Percentiles rank a stretch among this genome's conserved stretches.
These are phyloP conservation scores for Noctua janthina DNA, from an alignment of 2,888 invertebrate species.

Conservation along the genomic window DNA sequence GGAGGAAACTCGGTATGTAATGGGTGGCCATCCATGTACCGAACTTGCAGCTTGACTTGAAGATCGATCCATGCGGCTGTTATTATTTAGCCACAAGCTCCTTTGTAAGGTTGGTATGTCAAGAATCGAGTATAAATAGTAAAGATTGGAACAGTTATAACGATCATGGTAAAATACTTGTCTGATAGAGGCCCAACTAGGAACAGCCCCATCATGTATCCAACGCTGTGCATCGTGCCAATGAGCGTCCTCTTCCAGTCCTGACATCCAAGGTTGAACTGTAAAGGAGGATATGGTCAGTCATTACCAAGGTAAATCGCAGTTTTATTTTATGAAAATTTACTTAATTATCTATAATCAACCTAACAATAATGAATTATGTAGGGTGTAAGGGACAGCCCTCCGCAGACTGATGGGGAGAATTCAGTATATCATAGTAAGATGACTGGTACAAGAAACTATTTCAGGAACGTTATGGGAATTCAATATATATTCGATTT, in stretches of 20 bases:
- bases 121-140: neutral
- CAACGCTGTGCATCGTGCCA: slow-evolving; percentile 87
- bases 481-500: too few species aligned
- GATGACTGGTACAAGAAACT: too few species aligned
- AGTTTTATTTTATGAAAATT: neutral
- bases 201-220: slow-evolving; percentile 88
- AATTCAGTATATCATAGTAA: too few species aligned
- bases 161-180: slow-evolving; percentile 42
- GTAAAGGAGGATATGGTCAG: slow-evolving; percentile 10
- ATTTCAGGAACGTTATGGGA: too few species aligned
- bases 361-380: too few species aligned
- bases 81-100: neutral
- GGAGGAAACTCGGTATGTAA: too few species aligned
- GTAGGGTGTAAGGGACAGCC: neutral
- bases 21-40: neutral
- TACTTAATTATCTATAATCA: too few species aligned
- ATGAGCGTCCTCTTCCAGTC: slow-evolving; percentile 84
- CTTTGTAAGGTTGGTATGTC: neutral
- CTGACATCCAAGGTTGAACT: slow-evolving; percentile 69
- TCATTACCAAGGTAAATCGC: neutral
- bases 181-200: slow-evolving; percentile 69
- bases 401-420: too few species aligned
- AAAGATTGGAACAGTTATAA: neutral
- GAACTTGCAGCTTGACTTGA: neutral
- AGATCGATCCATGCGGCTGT: neutral